These are phyloP conservation scores for Phalera bucephala DNA, from an alignment of 2,888 invertebrate species.

Conservation along the genomic window DNA sequence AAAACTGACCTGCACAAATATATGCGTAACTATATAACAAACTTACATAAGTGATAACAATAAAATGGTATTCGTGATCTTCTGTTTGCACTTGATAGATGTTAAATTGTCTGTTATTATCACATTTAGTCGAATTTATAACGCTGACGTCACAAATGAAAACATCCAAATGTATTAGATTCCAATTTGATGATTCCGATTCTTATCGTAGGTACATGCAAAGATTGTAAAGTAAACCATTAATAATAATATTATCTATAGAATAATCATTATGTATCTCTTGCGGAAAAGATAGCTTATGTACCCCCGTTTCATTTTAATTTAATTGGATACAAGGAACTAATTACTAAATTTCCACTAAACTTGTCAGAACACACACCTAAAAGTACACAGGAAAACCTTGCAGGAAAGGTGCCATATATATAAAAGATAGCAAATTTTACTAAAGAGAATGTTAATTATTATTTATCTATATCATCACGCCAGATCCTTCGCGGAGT, in stretches of 20 bases:
- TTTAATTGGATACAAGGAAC: neutral
- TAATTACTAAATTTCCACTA: neutral
- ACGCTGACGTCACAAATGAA: neutral
- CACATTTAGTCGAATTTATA: neutral
- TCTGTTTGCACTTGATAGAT: too few species aligned
- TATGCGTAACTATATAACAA: too few species aligned
- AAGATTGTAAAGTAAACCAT: neutral
- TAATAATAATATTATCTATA: slow-evolving; percentile 2
- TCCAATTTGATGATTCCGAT: neutral
- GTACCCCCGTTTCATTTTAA: neutral
- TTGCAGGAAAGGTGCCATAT: too few species aligned
- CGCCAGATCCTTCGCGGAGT: too few species aligned
- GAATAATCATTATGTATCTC: slow-evolving; percentile 9
- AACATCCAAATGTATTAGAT: neutral
- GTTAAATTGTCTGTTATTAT: neutral
- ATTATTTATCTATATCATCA: too few species aligned
- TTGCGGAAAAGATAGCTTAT: slow-evolving; percentile 12
- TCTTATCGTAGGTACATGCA: neutral
- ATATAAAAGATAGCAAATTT: too few species aligned
- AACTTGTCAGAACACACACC: too few species aligned
- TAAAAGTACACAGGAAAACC: too few species aligned
- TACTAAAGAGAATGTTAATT: too few species aligned
- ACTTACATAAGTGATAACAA: too few species aligned
- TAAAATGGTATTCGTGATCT: too few species aligned
- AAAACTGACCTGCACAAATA: too few species aligned